Evolutionary conservation across 2,888 invertebrate species (phyloP), one percentile per base, ranked within the genome.

Genomic region (Luperina nickerlii): DNA sequence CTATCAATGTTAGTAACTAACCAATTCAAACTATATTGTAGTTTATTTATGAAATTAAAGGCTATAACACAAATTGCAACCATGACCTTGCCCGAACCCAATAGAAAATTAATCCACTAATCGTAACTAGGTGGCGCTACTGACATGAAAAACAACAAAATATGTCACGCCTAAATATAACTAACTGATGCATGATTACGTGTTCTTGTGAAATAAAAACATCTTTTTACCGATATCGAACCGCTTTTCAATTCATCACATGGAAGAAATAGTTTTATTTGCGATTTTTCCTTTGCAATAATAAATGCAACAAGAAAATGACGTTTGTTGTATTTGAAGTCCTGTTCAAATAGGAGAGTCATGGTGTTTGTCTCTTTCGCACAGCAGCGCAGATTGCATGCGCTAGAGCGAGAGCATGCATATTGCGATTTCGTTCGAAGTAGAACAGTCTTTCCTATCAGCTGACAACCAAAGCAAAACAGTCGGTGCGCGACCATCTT

Each of bases 401-500:
- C 54, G 91, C 80, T 81, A 89, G 90, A 96, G 87, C 77, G 94
- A 94, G 93, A 93, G 0, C 86, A 76, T 78, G 62, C 57, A 87
- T 87, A 74, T 85, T 78, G 86, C 85, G 82, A 83, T 91, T 94
- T 88, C 92, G 93, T 92, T 94, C 93, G 90, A 93, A 95, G 89
- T 91, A 92, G 90, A 95, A 94, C 95, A 94, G 94, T 92, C 89
- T 93, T 94, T 95, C 95, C 96, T 97, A 97, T 97, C 97, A 97
- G 97, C 97, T 97, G 97, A 97, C 97, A 97, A 96, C 95, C 97
- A 97, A 97, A 97, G 97, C 97, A 97, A 97, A 97, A 97, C 97
- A 97, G 97, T 97, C 96, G 97, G 97, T 97, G 96, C 96, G 97
- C 97, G 96, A 97, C 97, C 97, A 97, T 97, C 97, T 97, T 97